Base-by-base conservation (phyloP, 1,140 invertebrate species). In the Drosophila azteca region DNA sequence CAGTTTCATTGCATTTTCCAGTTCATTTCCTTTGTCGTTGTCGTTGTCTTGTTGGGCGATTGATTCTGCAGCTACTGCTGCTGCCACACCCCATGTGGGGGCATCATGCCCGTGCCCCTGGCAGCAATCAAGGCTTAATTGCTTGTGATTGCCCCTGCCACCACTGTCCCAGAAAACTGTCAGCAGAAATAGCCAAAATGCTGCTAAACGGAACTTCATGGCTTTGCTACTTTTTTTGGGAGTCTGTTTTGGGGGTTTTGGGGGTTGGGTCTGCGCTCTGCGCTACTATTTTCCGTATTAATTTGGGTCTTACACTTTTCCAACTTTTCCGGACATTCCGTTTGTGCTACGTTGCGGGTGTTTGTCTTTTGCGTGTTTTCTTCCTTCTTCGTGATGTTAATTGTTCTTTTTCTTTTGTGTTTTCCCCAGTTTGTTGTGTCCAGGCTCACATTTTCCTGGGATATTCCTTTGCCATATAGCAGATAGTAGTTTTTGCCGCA, bases 111-210 rank as follows among this genome's bases (percentile, higher is more conserved):
- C 26, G 22, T 29, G 65, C 50, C 69, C 62, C 51, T 29, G 22
- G 62, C 69, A 64, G 63, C 78, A 57, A 77, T 79, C 69, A 70
- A 53, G 58, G 75, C 71, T 66, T 76, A 90, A 89, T 76, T 80
- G 81, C 70, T 78, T 62, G 65, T 74, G 79, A 67, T 72, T 66
- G 71, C 72, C 75, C 35, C 35, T 13, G 35, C 11, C 3, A 39
- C 11, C 3, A 39, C 35, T 3, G 35, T 5, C 1, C 11, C 35
- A 13, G 52, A 83, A 74, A 83, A 90, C 75, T 81, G 89, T 90
- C 89, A 90, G 51, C 74, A 85, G 64, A 83, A 90, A 79, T 64
- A 90, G 70, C 84, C 90, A 89, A 81, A 90, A 82, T 62, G 77
- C 51, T 64, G 77, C 79, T 71, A 81, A 85, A 57, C 68, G 60